Evolutionary conservation across 2,888 invertebrate species (phyloP), one percentile per base, ranked within the genome.

Genomic region (Chloromyia formosa): DNA sequence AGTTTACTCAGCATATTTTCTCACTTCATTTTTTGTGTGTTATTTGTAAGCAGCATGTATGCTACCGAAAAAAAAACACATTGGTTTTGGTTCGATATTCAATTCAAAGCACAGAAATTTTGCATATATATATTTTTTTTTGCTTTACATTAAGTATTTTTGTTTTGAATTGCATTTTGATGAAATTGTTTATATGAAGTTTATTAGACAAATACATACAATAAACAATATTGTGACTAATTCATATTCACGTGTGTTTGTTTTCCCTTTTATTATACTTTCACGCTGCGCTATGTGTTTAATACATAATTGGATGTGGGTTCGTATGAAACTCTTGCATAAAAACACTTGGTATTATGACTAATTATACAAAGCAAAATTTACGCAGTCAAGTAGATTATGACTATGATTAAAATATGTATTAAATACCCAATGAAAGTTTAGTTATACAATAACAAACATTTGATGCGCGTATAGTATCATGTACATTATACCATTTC

Each of bases 351-450:
- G 18, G 58, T 9, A 12, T 58, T 58, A 58, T 61, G 23, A 35
- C 23, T 61, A 12, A 18, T 42, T 40, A 40, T 42, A 35, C 14
- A 56, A 71, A 79, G 79, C 78, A 78, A 76, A 79, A 78, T 76
- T 76, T 79, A 58, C 78, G 79, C 53, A 78, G 78, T 78, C 79
- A 78, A 77, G 79, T 79, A 54, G 79, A 79, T 77, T 79, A 78
- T 75, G 79, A 79, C 72, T 79, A 79, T 71, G 78, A 79, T 77
- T 79, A 75, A 78, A 74, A 27, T 18, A 49, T 42, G 54, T 54
- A 49, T 49, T 35, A 35, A 35, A 35, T 35, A 35, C 27, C 7
- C 27, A 49, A 49, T n/a, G 49, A 49, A 3, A 42, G 18, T 71
- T 58, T 54, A 12, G 27, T 71, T 71, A 56, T 56, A 56, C 71